Evolutionary conservation across 2,113 vertebrate species (phyloP), one percentile per base, ranked within the genome.

Genomic region (Indri indri): DNA sequence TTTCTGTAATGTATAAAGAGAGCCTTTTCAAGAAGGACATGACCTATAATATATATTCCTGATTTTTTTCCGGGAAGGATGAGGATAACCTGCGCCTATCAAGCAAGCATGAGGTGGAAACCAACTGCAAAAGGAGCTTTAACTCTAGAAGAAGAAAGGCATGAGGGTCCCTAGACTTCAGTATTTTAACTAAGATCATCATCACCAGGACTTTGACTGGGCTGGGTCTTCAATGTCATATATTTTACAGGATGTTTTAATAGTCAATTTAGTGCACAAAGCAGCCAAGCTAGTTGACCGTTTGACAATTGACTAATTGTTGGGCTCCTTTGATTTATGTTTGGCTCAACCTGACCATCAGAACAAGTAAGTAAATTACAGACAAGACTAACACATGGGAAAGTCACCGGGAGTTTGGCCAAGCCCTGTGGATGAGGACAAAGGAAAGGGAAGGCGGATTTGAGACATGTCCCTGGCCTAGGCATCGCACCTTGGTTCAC

Each of bases 121-220:
- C 8, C 23, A 57, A 45, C 22, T 27, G 34, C 22, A 34, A 47
- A 86, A 40, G 16, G 50, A 54, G 11, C 13, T 84, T 83, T 73
- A 57, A 61, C 23, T 84, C 37, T 1, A 1, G 10, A 74, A 81
- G 42, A 85, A 88, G 77, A 85, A n/a, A 81, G 32, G 25, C n/a
- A 45, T 0, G 0, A 10, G 16, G 3, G 40, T 18, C 13, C 34
- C 18, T 42, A 50, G 10, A 1, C 4, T 34, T 10, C 27, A 8
- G 25, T 66, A 76, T 45, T 80, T 95, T 73, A 61, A 65, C 40
- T 6, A 57, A 83, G 79, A 42, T 80, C 83, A n/a, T 7, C 3
- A 22, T 81, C n/a, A 6, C 6, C 18, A 54, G 42, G 52, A 30
- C 40, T 65, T 42, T 11, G 4, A 9, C 20, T n/a, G 20, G 18